These are phyloP conservation scores for Pangasius krempfi DNA, from an alignment of 2,797 vertebrate genomes.

Conservation along the genomic window DNA sequence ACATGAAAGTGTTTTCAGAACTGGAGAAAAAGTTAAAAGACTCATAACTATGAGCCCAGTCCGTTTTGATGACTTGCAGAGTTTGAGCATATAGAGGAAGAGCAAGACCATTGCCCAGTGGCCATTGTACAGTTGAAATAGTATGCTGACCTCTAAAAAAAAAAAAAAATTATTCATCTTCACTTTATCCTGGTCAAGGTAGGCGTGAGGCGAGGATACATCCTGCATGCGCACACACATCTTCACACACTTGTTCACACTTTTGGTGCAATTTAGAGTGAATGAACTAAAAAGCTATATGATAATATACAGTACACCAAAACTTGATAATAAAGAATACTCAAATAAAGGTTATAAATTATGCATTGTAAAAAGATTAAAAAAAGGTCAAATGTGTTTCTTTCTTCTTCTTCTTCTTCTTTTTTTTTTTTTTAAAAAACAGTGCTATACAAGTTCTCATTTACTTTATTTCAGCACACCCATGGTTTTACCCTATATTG, in stretches of 20 bases:
- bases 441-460: not conserved
- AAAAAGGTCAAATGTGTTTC: not conserved
- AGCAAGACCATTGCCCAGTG: not conserved
- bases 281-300: not conserved
- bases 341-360: not conserved
- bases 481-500: not conserved
- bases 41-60: slow-evolving; percentile 40
- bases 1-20: slow-evolving; percentile 75
- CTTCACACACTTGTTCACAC: not conserved
- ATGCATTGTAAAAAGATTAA: not conserved
- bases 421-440: too few relatives aligned
- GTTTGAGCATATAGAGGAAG: not conserved
- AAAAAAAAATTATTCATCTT: not conserved
- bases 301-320: not conserved
- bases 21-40: slow-evolving; percentile 77
- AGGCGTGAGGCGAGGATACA: not conserved
- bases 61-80: not conserved
- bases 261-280: not conserved
- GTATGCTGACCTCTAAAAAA: not conserved
- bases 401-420: too few relatives aligned
- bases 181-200: not conserved
- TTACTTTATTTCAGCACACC: too few relatives aligned
- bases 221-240: not conserved
- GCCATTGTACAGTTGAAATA: not conserved
- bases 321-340: slow-evolving; percentile 13